These are phyloP conservation scores for Diarsia mendica DNA, from an alignment of 2,888 invertebrate genomes.

Conservation along the genomic window DNA sequence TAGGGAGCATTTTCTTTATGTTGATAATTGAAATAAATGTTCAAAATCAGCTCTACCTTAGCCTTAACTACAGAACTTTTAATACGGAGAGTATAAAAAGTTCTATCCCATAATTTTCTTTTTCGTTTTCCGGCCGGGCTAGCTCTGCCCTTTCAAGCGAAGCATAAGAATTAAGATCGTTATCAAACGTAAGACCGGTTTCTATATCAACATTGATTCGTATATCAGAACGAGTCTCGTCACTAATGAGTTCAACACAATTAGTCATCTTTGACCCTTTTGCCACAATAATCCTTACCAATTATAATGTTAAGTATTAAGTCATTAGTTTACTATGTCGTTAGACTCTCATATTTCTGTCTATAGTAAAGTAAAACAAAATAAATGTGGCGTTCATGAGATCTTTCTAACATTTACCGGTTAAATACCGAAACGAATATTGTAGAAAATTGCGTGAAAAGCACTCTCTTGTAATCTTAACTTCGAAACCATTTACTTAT, in stretches of 20 bases:
- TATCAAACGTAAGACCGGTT: background rate
- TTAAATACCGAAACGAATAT: background rate
- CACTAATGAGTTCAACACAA: constrained; percentile 1
- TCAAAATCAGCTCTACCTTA: background rate
- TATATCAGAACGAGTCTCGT: background rate
- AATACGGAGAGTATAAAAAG: too few species aligned
- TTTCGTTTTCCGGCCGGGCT: background rate
- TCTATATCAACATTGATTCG: background rate
- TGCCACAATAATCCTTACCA: background rate
- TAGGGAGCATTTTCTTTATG: background rate
- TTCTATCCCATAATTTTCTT: background rate
- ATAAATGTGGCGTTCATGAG: background rate
- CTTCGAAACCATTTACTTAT: constrained; percentile 24
- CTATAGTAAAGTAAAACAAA: background rate
- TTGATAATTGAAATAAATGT: background rate
- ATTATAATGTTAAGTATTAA: background rate
- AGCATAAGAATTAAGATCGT: background rate
- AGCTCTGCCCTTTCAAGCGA: background rate
- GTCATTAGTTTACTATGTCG: background rate
- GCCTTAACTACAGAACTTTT: background rate
- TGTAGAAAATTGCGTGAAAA: background rate
- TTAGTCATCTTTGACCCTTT: background rate
- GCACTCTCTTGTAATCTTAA: background rate
- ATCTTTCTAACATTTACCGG: background rate
- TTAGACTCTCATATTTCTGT: background rate